Base-by-base conservation (phyloP, 2,888 invertebrate genomes). In the Adineta ricciae region DNA sequence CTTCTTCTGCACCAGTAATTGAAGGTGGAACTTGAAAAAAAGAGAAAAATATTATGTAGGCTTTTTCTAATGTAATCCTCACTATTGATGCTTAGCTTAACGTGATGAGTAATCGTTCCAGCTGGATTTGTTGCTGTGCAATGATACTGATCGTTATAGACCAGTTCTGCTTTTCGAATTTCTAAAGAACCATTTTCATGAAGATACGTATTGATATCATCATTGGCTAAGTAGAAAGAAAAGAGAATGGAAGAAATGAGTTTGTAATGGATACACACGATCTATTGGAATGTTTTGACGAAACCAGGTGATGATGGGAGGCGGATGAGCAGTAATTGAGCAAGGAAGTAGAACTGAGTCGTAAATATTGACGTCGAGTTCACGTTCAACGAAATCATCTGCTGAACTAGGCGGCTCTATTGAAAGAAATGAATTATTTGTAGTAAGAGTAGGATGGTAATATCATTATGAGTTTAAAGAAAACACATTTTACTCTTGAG, bases 301-400 rank as follows among this genome's bases (percentile, higher is more conserved):
- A 41, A 41, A 78, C 78, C 78, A 78, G 11, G 2, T 11, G 14
- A 78, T 78, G n/a, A 5, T 41, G 9, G 78, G 78, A 14, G 1
- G n/a, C 24, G 78, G 78, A 78, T 78, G 16, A 8, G 89, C 89
- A 4, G 84, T 87, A 4, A 88, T 88, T 24, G 89, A 88, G 88
- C 92, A 92, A 21, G 90, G 89, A 73, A 92, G 88, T n/a, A 89
- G 88, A 3, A 91, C 88, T 11, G 90, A 88, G 83, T 90, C 88
- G 46, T 90, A 90, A 50, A 89, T 88, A 50, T 89, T 88, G 8
- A 91, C 90, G 24, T 78, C 78, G 0, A 78, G 9, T 41, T 78
- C 78, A 24, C 2, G 11, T 41, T 38, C 41, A 24, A n/a, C 2
- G 19, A 32, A 64, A 78, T 41, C n/a, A 41, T 41, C 8, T 41